Evolutionary conservation across 1,140 invertebrate genomes (phyloP), one percentile per base, ranked within the genome.

Genomic region (Papilio polyxenes): DNA sequence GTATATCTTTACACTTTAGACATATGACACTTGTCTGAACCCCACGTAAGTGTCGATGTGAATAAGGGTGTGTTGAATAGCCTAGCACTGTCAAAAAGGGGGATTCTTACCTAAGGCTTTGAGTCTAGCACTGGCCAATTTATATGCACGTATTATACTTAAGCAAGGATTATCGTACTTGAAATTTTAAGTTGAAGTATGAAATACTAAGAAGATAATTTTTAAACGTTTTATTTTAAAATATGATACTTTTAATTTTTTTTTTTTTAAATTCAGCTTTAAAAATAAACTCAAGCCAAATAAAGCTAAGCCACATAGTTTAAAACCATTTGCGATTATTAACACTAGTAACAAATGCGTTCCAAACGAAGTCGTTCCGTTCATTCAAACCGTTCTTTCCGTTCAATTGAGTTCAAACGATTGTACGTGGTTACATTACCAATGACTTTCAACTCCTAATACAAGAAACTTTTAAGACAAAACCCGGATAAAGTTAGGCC

Each of bases 381-480:
- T 65, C 62, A 65, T 65, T 65, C 20, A 65, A 31, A 65, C 20
- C 62, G 62, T 20, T 65, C 62, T 23, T 65, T 65, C 62, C 62
- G 62, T 65, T 65, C 62, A 65, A 65, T 65, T 65, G 62, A 20
- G 62, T 65, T 65, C 62, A 65, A 65, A 65, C 62, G 62, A 31
- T 23, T 65, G 20, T 65, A 65, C 62, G 62, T 65, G 62, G 23
- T 23, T 65, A 65, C 20, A 23, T 31, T 31, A 13, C 23, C 23
- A 31, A 65, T 23, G 72, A 74, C 75, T 49, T 75, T 75, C 9
- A 75, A 75, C 53, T n/a, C 15, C 37, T 78, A 78, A 78, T 65
- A 62, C 77, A 20, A 65, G 59, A 79, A 65, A 65, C 62, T 31
- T 78, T 79, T 79, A 79, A 79, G 56, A 62, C 77, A 75, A 75